phyloP scores from a whole-genome alignment of 37 sponge, comb jelly and placozoan species.

The Agelas oroides region DNA sequence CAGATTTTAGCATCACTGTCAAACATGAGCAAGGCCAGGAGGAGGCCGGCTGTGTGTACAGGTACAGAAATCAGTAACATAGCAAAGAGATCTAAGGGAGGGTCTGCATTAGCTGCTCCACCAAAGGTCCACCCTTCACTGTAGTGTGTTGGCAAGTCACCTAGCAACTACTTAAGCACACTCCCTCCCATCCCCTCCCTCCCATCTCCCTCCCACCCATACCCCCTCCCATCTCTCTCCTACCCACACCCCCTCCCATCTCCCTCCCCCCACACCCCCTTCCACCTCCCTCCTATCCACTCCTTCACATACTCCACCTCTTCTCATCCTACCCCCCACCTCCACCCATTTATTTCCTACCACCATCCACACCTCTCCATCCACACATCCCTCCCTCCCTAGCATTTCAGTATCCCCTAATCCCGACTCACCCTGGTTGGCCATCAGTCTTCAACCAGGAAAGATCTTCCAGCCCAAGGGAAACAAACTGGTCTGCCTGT shows the following conservation, averaged over 20 bases:
- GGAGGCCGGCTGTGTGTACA: constrained; percentile 46
- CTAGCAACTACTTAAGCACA: too few relatives aligned
- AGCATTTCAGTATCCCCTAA: constrained; percentile 45
- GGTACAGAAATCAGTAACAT: too few relatives aligned
- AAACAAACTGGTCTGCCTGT: constrained; percentile 63
- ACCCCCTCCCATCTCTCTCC: neutral
- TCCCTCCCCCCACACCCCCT: neutral
- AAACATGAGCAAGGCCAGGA: neutral
- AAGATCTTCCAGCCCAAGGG: constrained; percentile 56
- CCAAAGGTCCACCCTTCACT: too few relatives aligned
- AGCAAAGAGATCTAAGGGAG: too few relatives aligned
- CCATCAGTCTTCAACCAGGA: constrained; percentile 79
- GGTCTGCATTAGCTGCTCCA: too few relatives aligned
- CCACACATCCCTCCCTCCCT: neutral
- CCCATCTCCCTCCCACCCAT: neutral
- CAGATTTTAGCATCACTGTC: constrained; percentile 17
- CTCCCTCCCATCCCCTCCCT: too few relatives aligned
- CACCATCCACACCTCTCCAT: neutral
- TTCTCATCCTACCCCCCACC: too few relatives aligned
- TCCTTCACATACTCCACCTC: too few relatives aligned
- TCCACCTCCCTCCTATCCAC: too few relatives aligned
- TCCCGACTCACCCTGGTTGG: constrained; percentile 51
- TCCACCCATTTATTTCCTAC: neutral
- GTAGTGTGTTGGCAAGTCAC: too few relatives aligned
- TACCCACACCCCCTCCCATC: neutral